Conservation (phyloP, 1,140 invertebrate genomes). For the Tetranychus urticae region DNA sequence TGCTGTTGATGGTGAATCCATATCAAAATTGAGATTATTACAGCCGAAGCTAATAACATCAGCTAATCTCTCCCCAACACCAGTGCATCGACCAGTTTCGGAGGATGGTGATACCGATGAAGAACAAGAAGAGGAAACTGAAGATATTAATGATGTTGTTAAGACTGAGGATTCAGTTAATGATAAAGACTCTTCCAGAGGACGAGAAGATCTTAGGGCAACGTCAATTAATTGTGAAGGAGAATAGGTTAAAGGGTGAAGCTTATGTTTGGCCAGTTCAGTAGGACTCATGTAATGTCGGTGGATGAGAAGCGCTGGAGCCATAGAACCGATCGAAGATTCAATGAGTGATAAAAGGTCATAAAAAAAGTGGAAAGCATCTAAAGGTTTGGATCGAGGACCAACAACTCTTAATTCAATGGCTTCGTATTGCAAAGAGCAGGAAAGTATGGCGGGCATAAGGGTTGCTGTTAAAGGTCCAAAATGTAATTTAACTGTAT, state of each 20-base stretch:
- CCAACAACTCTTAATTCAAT: slow-evolving; percentile 49
- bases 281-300: slow-evolving; percentile 36
- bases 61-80: not conserved
- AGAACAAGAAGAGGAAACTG: not conserved
- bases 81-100: not conserved
- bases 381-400: not conserved
- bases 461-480: slow-evolving; percentile 32
- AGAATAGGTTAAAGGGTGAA: slow-evolving; percentile 32
- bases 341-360: slow-evolving; percentile 44
- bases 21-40: not conserved
- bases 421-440: not conserved
- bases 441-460: not conserved
- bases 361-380: slow-evolving; percentile 15
- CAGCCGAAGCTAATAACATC: slow-evolving; percentile 5
- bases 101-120: too few relatives aligned
- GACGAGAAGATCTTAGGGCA: slow-evolving; percentile 21
- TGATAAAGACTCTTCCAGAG: not conserved
- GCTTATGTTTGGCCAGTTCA: slow-evolving; percentile 29
- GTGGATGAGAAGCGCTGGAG: slow-evolving; percentile 38
- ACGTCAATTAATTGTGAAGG: slow-evolving; percentile 33
- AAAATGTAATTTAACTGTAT: slow-evolving; percentile 48
- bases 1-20: not conserved
- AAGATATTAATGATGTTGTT: not conserved
- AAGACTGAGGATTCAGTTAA: not conserved
- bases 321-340: slow-evolving; percentile 32